A percentile compares a stretch with the other conserved stretches of the same genome.
Evolutionary conservation across 2,113 vertebrate species (phyloP).

Genomic region (Fregata magnificens): DNA sequence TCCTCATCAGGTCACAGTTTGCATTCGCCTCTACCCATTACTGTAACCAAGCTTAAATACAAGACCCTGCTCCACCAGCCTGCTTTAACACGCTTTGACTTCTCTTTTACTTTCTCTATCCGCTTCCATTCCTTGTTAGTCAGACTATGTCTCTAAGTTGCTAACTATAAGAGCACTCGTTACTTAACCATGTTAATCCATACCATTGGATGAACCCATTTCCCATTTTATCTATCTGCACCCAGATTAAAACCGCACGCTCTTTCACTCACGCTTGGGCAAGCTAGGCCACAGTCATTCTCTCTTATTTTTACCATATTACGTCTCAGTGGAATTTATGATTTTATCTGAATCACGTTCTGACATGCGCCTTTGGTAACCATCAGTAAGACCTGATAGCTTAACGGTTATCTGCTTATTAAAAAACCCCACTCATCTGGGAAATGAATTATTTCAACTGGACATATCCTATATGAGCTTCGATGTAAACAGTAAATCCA

Average conservation of each 20-base stretch:
- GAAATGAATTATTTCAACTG: constrained; percentile 9
- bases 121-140: not conserved
- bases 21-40: not conserved
- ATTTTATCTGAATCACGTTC: not conserved
- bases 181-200: not conserved
- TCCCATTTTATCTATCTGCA: not conserved
- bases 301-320: not conserved
- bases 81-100: not conserved
- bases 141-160: not conserved
- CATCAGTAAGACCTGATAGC: not conserved
- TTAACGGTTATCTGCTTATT: not conserved
- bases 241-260: not conserved
- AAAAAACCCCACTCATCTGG: not conserved
- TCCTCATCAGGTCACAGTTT: not conserved
- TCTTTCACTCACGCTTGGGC: not conserved
- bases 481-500: not conserved
- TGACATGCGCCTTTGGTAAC: not conserved
- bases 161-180: not conserved
- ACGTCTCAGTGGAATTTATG: not conserved
- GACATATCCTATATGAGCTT: not conserved
- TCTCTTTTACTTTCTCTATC: not conserved
- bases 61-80: not conserved
- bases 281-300: not conserved
- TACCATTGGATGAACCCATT: not conserved
- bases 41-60: not conserved